phyloP scores from a whole-genome alignment of 35 echinoderm and acorn worm genomes.

The Diadema setosum region DNA sequence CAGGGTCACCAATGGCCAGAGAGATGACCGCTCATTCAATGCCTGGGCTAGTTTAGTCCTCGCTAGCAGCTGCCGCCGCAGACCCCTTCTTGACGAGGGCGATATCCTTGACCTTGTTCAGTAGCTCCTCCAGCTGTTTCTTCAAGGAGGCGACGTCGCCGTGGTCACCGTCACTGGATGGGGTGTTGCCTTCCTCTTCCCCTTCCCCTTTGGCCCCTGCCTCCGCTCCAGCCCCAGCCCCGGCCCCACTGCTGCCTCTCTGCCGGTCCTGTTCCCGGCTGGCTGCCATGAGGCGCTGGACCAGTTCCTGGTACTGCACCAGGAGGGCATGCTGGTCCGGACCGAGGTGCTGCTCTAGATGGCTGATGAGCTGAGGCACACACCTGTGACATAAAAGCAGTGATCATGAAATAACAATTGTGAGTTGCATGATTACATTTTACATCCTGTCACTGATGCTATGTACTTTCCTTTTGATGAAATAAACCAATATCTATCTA shows the following conservation, averaged over 20 bases:
- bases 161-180: neutral
- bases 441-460: too few species aligned
- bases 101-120: conserved; percentile 75
- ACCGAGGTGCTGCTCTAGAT: conserved; percentile 42
- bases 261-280: conserved; percentile 35
- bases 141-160: neutral
- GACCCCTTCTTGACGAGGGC: conserved; percentile 74
- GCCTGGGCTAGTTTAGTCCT: neutral
- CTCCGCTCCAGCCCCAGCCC: neutral
- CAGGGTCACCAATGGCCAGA: too few species aligned
- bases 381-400: conserved; percentile 25
- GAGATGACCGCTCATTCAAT: too few species aligned
- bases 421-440: too few species aligned
- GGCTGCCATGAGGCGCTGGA: conserved; percentile 70
- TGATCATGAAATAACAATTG: too few species aligned
- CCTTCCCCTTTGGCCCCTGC: neutral
- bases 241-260: neutral
- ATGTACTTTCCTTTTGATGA: too few species aligned
- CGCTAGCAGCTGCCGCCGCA: neutral
- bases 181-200: neutral
- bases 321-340: conserved; percentile 56
- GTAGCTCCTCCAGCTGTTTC: conserved; percentile 36
- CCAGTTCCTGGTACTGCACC: conserved; percentile 67
- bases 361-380: conserved; percentile 80
- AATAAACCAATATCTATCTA: too few species aligned